phyloP scores from a whole-genome alignment of 2,113 vertebrate species.

The Pelusios castaneus region DNA sequence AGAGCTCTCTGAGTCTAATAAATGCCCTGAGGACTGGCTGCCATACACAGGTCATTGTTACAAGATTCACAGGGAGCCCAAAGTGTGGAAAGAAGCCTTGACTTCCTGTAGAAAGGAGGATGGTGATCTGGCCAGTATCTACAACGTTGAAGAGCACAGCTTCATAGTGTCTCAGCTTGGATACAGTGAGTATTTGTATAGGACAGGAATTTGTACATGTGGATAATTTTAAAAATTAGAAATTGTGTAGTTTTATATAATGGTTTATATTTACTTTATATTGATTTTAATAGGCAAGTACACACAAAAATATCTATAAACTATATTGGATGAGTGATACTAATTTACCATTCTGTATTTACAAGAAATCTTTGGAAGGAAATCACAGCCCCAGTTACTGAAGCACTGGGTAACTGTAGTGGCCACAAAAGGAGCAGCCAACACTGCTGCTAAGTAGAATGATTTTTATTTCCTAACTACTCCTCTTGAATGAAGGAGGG shows the following conservation, averaged over 20 bases:
- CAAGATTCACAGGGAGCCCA: slow-evolving; percentile 77
- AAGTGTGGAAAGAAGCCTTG: slow-evolving; percentile 84
- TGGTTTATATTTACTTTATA: neutral
- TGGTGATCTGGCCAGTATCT: slow-evolving; percentile 86
- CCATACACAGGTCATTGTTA: slow-evolving; percentile 88
- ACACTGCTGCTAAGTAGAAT: neutral
- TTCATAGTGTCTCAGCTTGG: slow-evolving; percentile 89
- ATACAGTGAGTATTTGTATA: slow-evolving; percentile 81
- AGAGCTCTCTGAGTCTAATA: slow-evolving; percentile 74
- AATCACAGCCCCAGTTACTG: neutral
- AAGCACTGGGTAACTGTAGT: neutral
- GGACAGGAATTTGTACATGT: neutral
- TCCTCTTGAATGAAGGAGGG: neutral
- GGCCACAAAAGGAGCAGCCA: neutral
- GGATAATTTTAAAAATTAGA: neutral
- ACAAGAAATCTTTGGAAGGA: neutral
- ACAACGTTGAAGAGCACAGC: slow-evolving; percentile 88
- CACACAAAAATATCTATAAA: neutral
- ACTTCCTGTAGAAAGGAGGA: slow-evolving; percentile 83
- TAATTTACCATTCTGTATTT: neutral
- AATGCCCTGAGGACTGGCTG: slow-evolving; percentile 86
- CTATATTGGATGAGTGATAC: neutral
- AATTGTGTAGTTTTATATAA: neutral
- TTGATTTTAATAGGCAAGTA: neutral
- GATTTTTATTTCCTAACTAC: neutral